Evolutionary conservation across 1,140 invertebrate genomes (phyloP), one percentile per base, ranked within the genome.

Genomic region (Carposina sasakii): DNA sequence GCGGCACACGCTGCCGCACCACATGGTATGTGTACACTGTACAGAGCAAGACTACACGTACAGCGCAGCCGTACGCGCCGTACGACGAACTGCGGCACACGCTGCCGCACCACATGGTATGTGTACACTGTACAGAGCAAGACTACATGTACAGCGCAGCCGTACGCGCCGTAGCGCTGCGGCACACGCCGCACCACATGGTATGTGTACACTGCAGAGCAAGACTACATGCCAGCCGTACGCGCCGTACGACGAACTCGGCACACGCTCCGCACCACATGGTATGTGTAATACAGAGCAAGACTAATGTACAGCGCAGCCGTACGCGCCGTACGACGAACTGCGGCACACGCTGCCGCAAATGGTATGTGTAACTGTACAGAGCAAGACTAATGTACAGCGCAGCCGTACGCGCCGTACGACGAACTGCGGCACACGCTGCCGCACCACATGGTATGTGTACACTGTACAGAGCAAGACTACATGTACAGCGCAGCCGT

Each of bases 21-120:
- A 77, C 37, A 79, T 77, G 75, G 72, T 74, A 26, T 36, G 48
- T 36, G 26, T 36, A 4, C 31, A 8, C n/a, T n/a, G n/a, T n/a
- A n/a, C 71, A 55, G 70, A 61, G 34, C 71, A 53, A 79, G 74
- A 65, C 62, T 71, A 45, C 82, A 75, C 71, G 61, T 47, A 52
- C 73, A 63, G 62, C 45, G 43, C 26, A 44, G 52, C n/a, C 67
- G 1, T 79, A 77, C 64, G 62, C 70, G 2, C 36, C 60, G 0
- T 81, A 78, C 58, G 76, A 81, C 57, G 76, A 81, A 28, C 31
- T 36, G 26, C 43, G 71, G 0, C 52, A 61, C 48, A 73, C 71
- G 12, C 40, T 79, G 26, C 77, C 75, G 16, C 77, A 79, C 28
- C 76, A 77, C 37, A 79, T 77, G 75, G 72, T 74, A 26, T 36